Evolutionary conservation across 2,888 invertebrate genomes (phyloP).

Genomic region (Xylophagus ater): DNA sequence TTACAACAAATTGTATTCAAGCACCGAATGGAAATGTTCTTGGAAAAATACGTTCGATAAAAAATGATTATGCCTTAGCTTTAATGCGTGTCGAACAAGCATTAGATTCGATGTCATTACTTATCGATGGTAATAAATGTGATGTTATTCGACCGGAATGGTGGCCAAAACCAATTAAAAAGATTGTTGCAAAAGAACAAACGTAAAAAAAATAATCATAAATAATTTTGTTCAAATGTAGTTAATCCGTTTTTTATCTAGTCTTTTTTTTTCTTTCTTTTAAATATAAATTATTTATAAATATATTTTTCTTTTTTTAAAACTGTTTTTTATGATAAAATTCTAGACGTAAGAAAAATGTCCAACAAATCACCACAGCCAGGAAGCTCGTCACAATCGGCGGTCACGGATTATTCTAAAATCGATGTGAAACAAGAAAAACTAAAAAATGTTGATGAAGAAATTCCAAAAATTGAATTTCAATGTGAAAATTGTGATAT

Average conservation of each 20-base stretch:
- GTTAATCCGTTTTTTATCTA: too few relatives aligned
- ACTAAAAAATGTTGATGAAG: slow-evolving; percentile 25
- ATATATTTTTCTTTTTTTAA: slow-evolving; percentile 2
- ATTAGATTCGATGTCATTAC: slow-evolving; percentile 44
- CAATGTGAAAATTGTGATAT: slow-evolving; percentile 55
- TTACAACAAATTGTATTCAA: slow-evolving; percentile 34
- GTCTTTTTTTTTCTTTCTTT: slow-evolving; percentile 34
- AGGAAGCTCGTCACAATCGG: slow-evolving; percentile 14
- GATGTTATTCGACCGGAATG: slow-evolving; percentile 56
- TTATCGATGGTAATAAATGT: slow-evolving; percentile 44
- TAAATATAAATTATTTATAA: slow-evolving; percentile 19
- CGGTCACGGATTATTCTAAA: neutral
- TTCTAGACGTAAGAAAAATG: slow-evolving; percentile 18
- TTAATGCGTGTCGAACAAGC: slow-evolving; percentile 62
- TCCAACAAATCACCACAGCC: slow-evolving; percentile 13
- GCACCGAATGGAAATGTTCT: slow-evolving; percentile 41
- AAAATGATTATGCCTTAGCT: slow-evolving; percentile 54
- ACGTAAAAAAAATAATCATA: slow-evolving; percentile 14
- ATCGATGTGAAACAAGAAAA: slow-evolving; percentile 10
- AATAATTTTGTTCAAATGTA: too few relatives aligned
- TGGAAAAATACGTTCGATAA: slow-evolving; percentile 56
- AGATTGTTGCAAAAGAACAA: slow-evolving; percentile 10
- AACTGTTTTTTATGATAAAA: slow-evolving; percentile 7
- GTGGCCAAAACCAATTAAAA: slow-evolving; percentile 54
- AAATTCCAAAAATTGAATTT: slow-evolving; percentile 32